Evolutionary conservation across 2,888 invertebrate genomes (phyloP).

Genomic region (Chymomyza fuscimana): DNA sequence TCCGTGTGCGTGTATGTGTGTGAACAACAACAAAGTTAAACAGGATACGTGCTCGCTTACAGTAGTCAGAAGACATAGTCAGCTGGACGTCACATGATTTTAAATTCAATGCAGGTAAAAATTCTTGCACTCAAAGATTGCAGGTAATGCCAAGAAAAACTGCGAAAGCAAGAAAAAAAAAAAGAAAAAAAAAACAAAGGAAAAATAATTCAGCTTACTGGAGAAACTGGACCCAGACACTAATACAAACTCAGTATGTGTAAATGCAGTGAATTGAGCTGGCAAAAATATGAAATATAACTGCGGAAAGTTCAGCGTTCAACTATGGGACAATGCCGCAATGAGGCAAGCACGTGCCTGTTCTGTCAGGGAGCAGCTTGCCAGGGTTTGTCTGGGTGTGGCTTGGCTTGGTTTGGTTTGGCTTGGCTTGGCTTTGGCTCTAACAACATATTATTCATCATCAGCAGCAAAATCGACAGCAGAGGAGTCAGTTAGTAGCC

Average conservation of each 20-base stretch:
- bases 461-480: slow-evolving; percentile 48
- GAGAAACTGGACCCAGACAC: not conserved
- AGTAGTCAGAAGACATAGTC: not conserved
- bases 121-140: slow-evolving; percentile 61
- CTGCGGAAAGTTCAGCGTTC: slow-evolving; percentile 54
- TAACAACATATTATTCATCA: slow-evolving; percentile 56
- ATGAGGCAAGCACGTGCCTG: slow-evolving; percentile 1
- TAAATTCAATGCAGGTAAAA: slow-evolving; percentile 68
- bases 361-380: slow-evolving; percentile 45
- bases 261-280: slow-evolving; percentile 1
- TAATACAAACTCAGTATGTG: not conserved
- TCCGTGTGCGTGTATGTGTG: slow-evolving; percentile 18
- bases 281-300: slow-evolving; percentile 65
- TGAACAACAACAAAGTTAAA: not conserved
- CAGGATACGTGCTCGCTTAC: not conserved
- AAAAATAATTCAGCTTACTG: not conserved
- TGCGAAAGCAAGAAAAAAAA: not conserved
- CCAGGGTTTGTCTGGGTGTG: slow-evolving; percentile 5
- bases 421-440: slow-evolving; percentile 2
- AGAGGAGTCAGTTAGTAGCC: not conserved
- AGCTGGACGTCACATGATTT: slow-evolving; percentile 47
- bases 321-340: slow-evolving; percentile 30
- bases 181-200: not conserved
- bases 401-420: not conserved
- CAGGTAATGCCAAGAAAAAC: slow-evolving; percentile 35